Conservation (phyloP, 2,888 invertebrate genomes). For the Bombyx huttoni region DNA sequence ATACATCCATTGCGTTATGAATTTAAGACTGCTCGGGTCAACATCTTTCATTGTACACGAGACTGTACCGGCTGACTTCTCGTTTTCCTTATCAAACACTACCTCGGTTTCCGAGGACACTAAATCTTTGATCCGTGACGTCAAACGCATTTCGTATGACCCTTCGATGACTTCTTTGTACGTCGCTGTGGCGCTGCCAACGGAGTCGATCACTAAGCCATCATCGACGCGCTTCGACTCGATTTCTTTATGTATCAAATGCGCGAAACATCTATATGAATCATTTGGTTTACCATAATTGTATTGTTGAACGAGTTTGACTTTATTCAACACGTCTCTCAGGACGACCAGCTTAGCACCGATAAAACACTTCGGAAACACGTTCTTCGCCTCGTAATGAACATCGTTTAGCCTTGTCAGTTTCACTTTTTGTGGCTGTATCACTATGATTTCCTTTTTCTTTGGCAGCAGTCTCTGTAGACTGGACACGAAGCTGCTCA, state of each 20-base stretch:
- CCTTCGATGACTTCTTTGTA: constrained; percentile 43
- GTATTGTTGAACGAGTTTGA: constrained; percentile 55
- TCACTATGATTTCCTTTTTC: constrained; percentile 41
- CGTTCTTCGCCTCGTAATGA: constrained; percentile 52
- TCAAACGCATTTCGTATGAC: constrained; percentile 40
- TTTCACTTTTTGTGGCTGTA: constrained; percentile 28
- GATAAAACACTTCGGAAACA: constrained; percentile 56
- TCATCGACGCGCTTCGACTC: constrained; percentile 36
- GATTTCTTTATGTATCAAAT: constrained; percentile 52
- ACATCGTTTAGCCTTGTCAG: constrained; percentile 42
- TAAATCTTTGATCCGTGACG: constrained; percentile 52
- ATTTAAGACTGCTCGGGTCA: constrained; percentile 41
- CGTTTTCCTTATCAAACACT: constrained; percentile 38
- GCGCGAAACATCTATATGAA: constrained; percentile 39
- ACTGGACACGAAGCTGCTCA: constrained; percentile 42
- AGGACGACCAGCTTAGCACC: constrained; percentile 48
- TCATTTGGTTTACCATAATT: constrained; percentile 51
- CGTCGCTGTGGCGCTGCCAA: constrained; percentile 52
- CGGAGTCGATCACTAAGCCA: constrained; percentile 43
- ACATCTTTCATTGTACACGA: constrained; percentile 46
- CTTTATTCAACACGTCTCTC: constrained; percentile 47
- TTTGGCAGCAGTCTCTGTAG: constrained; percentile 51
- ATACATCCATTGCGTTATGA: constrained; percentile 55
- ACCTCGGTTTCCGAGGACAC: constrained; percentile 56
- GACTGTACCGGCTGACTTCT: constrained; percentile 36